These are phyloP conservation scores for Cantharis rustica DNA, from an alignment of 2,888 invertebrate genomes.

Conservation along the genomic window DNA sequence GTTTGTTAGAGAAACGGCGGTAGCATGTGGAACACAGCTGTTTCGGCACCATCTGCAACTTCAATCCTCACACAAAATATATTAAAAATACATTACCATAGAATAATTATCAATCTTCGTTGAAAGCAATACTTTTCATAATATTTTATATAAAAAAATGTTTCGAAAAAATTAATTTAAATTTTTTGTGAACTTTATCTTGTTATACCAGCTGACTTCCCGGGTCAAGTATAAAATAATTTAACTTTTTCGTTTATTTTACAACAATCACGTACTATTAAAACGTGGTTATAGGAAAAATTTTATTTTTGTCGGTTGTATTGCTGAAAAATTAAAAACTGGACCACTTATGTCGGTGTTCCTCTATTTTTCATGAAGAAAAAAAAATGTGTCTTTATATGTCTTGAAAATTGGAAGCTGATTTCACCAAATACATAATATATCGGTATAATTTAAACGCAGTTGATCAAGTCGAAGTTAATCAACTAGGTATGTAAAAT, in stretches of 20 bases:
- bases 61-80: conserved; percentile 50
- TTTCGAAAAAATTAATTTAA: neutral
- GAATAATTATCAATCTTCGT: conserved; percentile 43
- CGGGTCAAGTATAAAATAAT: neutral
- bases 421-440: no score
- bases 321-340: neutral
- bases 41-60: conserved; percentile 43
- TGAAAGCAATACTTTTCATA: conserved; percentile 6
- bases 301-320: neutral
- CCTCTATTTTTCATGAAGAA: no score
- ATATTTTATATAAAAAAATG: neutral
- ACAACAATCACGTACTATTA: neutral
- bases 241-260: neutral
- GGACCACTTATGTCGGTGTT: no score
- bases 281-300: neutral
- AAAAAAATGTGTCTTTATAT: no score
- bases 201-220: neutral
- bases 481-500: no score
- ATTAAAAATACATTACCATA: conserved; percentile 51
- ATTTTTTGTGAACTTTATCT: neutral
- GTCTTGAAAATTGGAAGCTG: no score
- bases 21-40: conserved; percentile 44
- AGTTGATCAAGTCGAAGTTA: no score
- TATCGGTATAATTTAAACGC: no score
- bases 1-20: conserved; percentile 36